Percentiles rank a stretch among this genome's conserved stretches.
Evolutionary conservation across 2,888 invertebrate species (phyloP).

Genomic region (Chrysodeixis includens): DNA sequence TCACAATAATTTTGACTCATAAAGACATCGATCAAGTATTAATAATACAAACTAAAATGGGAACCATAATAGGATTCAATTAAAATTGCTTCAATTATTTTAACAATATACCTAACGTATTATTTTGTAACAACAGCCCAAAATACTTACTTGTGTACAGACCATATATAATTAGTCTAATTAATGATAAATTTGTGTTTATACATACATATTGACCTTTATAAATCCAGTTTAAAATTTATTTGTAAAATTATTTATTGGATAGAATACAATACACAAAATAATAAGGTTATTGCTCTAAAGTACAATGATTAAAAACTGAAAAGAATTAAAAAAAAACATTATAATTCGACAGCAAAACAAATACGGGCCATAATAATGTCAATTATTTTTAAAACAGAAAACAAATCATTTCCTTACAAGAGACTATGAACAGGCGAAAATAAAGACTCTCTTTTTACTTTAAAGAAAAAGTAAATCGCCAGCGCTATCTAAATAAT

Average conservation of each 20-base stretch:
- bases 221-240: neutral
- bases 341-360: too few species aligned
- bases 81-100: neutral
- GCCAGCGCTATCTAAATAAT: slow-evolving; percentile 10
- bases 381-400: neutral
- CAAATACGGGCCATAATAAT: neutral
- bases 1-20: neutral
- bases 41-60: neutral
- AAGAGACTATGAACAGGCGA: too few species aligned
- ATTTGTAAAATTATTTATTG: neutral
- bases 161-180: neutral
- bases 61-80: neutral
- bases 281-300: neutral
- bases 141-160: slow-evolving; percentile 4
- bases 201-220: neutral
- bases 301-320: neutral
- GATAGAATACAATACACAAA: neutral
- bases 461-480: neutral
- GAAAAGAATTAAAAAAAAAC: too few species aligned
- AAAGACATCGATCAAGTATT: neutral
- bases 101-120: neutral
- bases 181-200: neutral
- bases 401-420: too few species aligned
- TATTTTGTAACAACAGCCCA: neutral
- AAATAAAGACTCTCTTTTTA: too few species aligned